phyloP scores from a whole-genome alignment of 2,888 invertebrate genomes.

The Gryllus longicercus region DNA sequence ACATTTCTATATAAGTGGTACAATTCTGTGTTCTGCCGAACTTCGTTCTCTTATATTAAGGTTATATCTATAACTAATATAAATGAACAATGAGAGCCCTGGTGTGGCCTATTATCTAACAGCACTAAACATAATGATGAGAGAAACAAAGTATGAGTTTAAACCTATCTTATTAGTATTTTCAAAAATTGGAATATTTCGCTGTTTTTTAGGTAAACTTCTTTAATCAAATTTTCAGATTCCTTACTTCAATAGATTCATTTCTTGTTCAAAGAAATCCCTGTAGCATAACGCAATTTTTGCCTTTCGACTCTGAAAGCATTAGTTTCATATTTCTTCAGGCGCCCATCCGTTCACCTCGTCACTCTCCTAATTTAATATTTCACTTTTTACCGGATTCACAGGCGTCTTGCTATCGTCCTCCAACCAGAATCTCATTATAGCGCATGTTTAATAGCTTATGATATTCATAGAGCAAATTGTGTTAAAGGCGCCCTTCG shows the following conservation, averaged over 20 bases:
- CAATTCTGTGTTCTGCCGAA: not conserved
- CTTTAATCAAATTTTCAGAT: too few species aligned
- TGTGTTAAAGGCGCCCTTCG: not conserved
- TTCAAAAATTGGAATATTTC: too few species aligned
- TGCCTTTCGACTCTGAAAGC: not conserved
- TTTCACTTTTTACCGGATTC: not conserved
- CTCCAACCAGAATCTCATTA: constrained; percentile 17
- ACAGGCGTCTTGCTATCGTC: not conserved
- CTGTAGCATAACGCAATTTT: too few species aligned
- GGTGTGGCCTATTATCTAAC: too few species aligned
- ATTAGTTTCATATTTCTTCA: constrained; percentile 11
- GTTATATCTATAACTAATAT: too few species aligned
- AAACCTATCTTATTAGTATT: too few species aligned
- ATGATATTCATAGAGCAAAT: not conserved
- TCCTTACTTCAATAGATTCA: too few species aligned
- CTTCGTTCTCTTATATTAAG: not conserved
- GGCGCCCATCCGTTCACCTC: not conserved
- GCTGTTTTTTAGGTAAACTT: too few species aligned
- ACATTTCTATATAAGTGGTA: not conserved
- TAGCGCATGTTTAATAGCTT: not conserved
- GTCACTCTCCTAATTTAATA: constrained; percentile 17
- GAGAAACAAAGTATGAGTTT: too few species aligned
- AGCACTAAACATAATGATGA: too few species aligned
- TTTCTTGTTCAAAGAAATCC: too few species aligned
- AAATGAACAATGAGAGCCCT: too few species aligned